phyloP scores from a whole-genome alignment of 2,797 vertebrate species.

The Anabas testudineus region DNA sequence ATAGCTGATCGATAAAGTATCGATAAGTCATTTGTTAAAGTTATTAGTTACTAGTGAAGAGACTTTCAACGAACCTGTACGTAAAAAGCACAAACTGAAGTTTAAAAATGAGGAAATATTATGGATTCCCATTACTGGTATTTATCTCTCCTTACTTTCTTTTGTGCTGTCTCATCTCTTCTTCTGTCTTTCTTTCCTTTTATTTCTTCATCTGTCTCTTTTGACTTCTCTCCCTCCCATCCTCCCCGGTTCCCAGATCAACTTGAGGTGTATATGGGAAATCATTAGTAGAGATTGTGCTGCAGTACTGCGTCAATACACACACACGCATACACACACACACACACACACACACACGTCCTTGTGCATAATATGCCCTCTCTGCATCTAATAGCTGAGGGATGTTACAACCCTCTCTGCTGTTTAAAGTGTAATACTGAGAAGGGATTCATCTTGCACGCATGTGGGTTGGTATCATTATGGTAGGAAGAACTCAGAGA shows the following conservation, averaged over 20 bases:
- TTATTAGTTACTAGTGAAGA: background rate
- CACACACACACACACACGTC: constrained; percentile 34
- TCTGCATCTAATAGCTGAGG: constrained; percentile 28
- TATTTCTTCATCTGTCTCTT: constrained; percentile 35
- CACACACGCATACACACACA: constrained; percentile 41
- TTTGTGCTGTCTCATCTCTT: constrained; percentile 17
- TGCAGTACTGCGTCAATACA: constrained; percentile 70
- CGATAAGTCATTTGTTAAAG: constrained; percentile 21
- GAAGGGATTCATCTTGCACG: constrained; percentile 4
- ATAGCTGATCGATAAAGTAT: constrained; percentile 16
- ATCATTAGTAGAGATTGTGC: constrained; percentile 79
- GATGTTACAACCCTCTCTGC: constrained; percentile 37
- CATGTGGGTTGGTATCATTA: constrained; percentile 18
- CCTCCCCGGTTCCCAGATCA: constrained; percentile 71
- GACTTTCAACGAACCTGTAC: background rate
- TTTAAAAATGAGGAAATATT: background rate
- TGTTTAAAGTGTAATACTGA: constrained; percentile 43
- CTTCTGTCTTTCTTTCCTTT: constrained; percentile 20
- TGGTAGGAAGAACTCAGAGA: constrained; percentile 9
- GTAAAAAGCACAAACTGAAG: background rate
- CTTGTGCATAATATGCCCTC: constrained; percentile 15
- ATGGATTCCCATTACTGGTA: background rate
- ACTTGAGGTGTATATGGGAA: constrained; percentile 78
- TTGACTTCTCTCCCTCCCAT: constrained; percentile 35
- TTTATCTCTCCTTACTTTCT: background rate